Conservation (phyloP, 2,113 vertebrate genomes). For the Phylloscopus trochilus region DNA sequence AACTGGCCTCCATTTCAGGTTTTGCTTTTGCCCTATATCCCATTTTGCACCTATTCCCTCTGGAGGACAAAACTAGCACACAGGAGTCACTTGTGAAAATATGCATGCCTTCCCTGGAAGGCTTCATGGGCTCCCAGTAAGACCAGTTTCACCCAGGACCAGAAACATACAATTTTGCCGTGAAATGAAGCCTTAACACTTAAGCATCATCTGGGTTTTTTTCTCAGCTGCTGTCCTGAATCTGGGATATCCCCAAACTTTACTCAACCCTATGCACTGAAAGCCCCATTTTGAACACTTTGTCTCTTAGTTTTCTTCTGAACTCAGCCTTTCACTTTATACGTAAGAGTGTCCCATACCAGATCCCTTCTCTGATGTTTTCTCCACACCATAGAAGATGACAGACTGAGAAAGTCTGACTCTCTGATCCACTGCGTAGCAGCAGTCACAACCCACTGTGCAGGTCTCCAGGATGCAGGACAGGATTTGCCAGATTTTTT, state of each 20-base stretch:
- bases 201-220: not conserved
- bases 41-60: not conserved
- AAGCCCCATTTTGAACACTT: not conserved
- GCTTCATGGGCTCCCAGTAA: not conserved
- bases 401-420: not conserved
- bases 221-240: not conserved
- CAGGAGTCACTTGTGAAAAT: not conserved
- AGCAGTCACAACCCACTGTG: accelerated
- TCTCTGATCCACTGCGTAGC: not conserved
- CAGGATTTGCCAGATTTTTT: not conserved
- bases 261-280: not conserved
- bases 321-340: not conserved
- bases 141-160: not conserved
- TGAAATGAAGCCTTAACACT: not conserved
- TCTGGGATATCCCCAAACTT: not conserved
- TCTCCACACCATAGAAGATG: not conserved
- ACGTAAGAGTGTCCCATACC: not conserved
- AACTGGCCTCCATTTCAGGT: not conserved
- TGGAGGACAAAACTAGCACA: constrained; percentile 21
- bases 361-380: not conserved
- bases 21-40: constrained; percentile 20
- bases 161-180: not conserved
- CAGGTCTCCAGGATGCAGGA: not conserved
- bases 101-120: not conserved
- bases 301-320: not conserved